phyloP scores from a whole-genome alignment of 2,113 vertebrate genomes.

The Melanerpes aurifrons region DNA sequence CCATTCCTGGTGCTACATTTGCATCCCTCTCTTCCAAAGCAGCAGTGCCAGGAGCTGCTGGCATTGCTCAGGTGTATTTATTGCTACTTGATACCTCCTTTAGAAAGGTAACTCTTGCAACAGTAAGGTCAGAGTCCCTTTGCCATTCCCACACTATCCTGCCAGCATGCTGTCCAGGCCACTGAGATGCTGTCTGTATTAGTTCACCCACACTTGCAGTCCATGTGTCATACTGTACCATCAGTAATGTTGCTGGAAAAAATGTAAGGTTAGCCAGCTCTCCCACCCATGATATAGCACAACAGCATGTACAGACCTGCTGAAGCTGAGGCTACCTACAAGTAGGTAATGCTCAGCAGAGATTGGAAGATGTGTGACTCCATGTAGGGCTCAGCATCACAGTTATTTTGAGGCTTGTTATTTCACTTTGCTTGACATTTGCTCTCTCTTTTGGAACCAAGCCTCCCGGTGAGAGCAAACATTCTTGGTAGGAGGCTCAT shows the following conservation, averaged over 20 bases:
- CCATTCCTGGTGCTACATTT: background rate
- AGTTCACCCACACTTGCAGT: background rate
- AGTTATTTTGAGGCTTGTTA: slow-evolving; percentile 28
- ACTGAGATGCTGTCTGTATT: background rate
- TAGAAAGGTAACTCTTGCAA: background rate
- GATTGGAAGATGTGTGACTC: background rate
- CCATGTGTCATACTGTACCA: background rate
- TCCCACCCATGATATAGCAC: background rate
- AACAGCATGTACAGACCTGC: background rate
- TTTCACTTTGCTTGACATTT: slow-evolving; percentile 45
- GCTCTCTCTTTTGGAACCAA: slow-evolving; percentile 41
- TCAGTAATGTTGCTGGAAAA: background rate
- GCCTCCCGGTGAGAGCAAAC: slow-evolving; percentile 13
- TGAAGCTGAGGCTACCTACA: background rate
- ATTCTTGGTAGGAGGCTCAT: slow-evolving; percentile 25
- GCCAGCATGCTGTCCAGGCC: background rate
- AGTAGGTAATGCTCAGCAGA: background rate
- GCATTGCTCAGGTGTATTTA: background rate
- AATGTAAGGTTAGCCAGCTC: background rate
- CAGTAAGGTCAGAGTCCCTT: background rate
- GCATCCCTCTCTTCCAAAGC: too few relatives aligned
- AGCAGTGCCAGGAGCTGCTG: background rate
- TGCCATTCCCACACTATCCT: background rate
- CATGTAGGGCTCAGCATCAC: background rate
- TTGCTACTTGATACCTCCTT: background rate